Evolutionary conservation across 2,888 invertebrate genomes (phyloP).

Genomic region (Netelia fuscicornis): DNA sequence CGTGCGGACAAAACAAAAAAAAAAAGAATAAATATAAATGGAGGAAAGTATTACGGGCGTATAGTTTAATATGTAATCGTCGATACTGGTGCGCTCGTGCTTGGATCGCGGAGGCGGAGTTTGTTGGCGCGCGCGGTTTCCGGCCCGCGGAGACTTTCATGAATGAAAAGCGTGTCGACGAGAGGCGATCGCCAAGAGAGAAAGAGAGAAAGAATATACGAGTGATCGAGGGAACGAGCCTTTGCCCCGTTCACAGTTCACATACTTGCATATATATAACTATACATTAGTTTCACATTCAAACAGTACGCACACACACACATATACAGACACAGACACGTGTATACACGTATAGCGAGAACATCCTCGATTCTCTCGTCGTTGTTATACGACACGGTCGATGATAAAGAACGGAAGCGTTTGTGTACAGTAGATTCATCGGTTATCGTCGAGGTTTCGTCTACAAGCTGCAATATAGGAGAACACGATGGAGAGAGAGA

Average conservation of each 20-base stretch:
- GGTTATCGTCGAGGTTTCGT: slow-evolving; percentile 72
- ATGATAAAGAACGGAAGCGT: slow-evolving; percentile 75
- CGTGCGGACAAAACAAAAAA: no score
- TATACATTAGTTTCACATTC: neutral
- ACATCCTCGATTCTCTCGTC: slow-evolving; percentile 13
- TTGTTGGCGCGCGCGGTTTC: slow-evolving; percentile 67
- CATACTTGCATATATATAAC: slow-evolving; percentile 15
- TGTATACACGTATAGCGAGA: neutral
- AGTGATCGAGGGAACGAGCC: neutral
- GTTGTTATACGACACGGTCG: slow-evolving; percentile 25
- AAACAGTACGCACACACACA: neutral
- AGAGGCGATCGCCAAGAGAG: neutral
- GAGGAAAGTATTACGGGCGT: slow-evolving; percentile 19
- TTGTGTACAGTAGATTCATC: slow-evolving; percentile 77
- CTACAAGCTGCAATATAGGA: neutral
- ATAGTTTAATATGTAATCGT: slow-evolving; percentile 56
- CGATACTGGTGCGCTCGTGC: slow-evolving; percentile 57
- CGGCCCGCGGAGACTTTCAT: slow-evolving; percentile 67
- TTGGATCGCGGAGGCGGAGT: slow-evolving; percentile 66
- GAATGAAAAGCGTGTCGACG: slow-evolving; percentile 68
- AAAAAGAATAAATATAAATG: neutral
- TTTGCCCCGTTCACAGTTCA: slow-evolving; percentile 31
- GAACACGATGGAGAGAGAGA: slow-evolving; percentile 1
- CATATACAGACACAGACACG: neutral
- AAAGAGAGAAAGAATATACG: slow-evolving; percentile 20